phyloP scores from a whole-genome alignment of 2,888 invertebrate species.

The Eupithecia vulgata region DNA sequence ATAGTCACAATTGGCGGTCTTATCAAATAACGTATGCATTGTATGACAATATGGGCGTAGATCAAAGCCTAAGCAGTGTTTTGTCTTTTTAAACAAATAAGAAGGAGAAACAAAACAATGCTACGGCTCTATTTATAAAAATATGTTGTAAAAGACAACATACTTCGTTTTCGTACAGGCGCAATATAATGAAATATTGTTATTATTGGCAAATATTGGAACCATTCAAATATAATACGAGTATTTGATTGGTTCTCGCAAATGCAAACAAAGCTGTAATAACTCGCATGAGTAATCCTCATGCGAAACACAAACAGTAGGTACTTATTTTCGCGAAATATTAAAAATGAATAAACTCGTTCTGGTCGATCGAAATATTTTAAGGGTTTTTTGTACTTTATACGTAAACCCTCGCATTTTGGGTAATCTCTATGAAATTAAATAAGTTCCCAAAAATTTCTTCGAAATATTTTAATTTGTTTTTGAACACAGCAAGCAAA shows the following conservation, averaged over 20 bases:
- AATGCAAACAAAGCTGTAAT: slow-evolving; percentile 18
- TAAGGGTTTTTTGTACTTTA: too few species aligned
- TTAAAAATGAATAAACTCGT: not conserved
- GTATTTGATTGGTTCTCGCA: slow-evolving; percentile 18
- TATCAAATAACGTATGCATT: too few species aligned
- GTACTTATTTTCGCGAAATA: slow-evolving; percentile 9
- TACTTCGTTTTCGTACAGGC: not conserved
- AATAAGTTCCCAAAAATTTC: too few species aligned
- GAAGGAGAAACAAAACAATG: not conserved
- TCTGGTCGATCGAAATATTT: not conserved
- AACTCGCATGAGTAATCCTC: slow-evolving; percentile 15
- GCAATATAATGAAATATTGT: not conserved
- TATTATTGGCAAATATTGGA: not conserved
- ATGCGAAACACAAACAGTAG: slow-evolving; percentile 13
- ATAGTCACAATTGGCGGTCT: too few species aligned
- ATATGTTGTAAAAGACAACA: not conserved
- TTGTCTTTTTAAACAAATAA: not conserved
- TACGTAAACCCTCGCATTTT: too few species aligned
- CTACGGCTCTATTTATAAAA: not conserved
- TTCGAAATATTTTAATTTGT: not conserved
- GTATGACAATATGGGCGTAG: too few species aligned
- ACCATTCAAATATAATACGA: slow-evolving; percentile 9
- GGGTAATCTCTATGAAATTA: too few species aligned
- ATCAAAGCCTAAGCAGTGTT: too few species aligned
- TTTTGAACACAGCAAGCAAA: not conserved